Evolutionary conservation across 2,113 vertebrate genomes (phyloP), one percentile per base, ranked within the genome.

Genomic region (Callochromis pleurospilus): DNA sequence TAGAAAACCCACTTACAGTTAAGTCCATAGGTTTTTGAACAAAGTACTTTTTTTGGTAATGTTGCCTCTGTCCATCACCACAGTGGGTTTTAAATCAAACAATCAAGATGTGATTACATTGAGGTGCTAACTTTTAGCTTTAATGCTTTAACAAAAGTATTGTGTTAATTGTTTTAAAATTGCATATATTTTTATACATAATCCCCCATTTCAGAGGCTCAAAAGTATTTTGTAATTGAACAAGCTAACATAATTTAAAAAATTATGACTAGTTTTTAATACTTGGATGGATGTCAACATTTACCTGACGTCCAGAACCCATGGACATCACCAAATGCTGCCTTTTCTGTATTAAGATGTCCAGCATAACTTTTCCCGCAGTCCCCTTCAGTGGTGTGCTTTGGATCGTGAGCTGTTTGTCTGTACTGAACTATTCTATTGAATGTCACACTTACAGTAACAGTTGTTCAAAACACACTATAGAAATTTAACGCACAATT

Each of bases 61-160:
- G 5, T 75, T 47, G 68, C 40, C 24, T 47, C 0, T 47, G 14
- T 47, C 21, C 68, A 47, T 45, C 68, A 75, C 40, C 13, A 47
- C 21, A 29, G 6, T 29, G 21, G 68, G 21, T 26, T 73, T 73
- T 10, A 73, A 29, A 45, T 73, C 68, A 45, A 29, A 73, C 14
- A 75, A 2, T 75, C 24, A 47, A 75, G 5, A 75, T 75, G 40
- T 75, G 21, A 75, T 47, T 75, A 45, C 15, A 75, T 29, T 29
- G 0, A 47, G 24, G 40, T 75, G 68, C 0, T 0, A 24, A 75
- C 14, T 0, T 75, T 47, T 10, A 45, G 40, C 68, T 11, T 73
- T 45, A 45, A 73, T 17, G 60, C 6, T 65, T 36, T 65, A 36
- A n/a, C 60, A 5, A 65, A 36, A 65, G 3, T 36, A n/a, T 38